A percentile compares a stretch with the other conserved stretches of the same genome.
These are phyloP conservation scores for Echinops telfairi DNA, from an alignment of 2,113 vertebrate genomes.

Conservation along the genomic window DNA sequence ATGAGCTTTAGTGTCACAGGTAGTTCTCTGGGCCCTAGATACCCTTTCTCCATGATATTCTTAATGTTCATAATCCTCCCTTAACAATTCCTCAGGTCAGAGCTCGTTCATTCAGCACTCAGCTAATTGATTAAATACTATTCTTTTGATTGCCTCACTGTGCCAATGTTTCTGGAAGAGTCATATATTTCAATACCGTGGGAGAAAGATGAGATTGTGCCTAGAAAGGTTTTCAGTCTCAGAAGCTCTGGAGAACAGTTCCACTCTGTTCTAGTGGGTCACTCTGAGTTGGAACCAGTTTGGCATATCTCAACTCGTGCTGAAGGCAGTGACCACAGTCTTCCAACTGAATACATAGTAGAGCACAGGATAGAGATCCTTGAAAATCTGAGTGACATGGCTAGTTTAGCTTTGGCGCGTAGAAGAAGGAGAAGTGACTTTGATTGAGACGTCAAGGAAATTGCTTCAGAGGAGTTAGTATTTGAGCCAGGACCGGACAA, in stretches of 20 bases:
- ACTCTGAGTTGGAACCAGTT: too few relatives aligned
- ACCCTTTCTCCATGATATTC: neutral
- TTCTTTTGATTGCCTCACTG: neutral
- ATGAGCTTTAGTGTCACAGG: neutral
- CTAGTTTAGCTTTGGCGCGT: conserved; percentile 21
- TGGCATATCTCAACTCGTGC: neutral
- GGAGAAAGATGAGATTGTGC: too few relatives aligned
- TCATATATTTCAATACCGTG: too few relatives aligned
- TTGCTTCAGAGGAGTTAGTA: neutral
- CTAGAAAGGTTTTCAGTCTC: too few relatives aligned
- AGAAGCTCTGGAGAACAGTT: too few relatives aligned
- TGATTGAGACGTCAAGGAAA: neutral
- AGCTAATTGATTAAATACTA: neutral
- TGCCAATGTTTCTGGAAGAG: neutral
- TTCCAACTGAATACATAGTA: neutral
- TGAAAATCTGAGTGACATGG: neutral
- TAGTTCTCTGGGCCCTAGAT: neutral
- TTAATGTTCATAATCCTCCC: neutral
- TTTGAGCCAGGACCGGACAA: neutral
- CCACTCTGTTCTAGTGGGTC: too few relatives aligned
- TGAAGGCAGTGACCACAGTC: neutral
- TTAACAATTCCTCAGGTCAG: neutral
- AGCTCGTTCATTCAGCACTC: neutral
- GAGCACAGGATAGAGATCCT: too few relatives aligned
- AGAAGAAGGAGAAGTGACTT: neutral